Percentiles rank a stretch among this genome's conserved stretches.
phyloP scores from a whole-genome alignment of 2,888 invertebrate genomes.

The Dorcus parallelipipedus region DNA sequence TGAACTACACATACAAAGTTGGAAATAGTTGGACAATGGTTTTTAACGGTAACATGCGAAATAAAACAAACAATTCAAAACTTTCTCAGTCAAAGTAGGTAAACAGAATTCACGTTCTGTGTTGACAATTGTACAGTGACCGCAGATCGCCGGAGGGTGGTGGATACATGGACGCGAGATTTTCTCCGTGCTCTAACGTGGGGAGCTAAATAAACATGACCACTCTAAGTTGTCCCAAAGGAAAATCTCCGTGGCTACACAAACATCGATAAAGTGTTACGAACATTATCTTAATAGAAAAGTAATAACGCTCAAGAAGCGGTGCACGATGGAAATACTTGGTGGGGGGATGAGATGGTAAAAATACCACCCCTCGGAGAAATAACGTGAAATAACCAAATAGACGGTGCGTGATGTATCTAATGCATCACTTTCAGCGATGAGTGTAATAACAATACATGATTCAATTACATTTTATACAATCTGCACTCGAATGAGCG shows the following conservation, averaged over 20 bases:
- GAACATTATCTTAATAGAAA: not conserved
- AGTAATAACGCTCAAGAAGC: no score
- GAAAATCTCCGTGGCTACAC: constrained; percentile 23
- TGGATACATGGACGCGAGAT: constrained; percentile 8
- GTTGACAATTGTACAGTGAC: constrained; percentile 11
- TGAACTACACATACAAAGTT: no score
- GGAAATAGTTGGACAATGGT: not conserved
- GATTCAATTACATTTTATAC: constrained; percentile 51
- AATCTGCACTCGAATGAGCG: constrained; percentile 48
- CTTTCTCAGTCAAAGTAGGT: constrained; percentile 1
- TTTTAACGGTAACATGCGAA: not conserved
- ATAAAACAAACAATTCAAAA: constrained; percentile 1
- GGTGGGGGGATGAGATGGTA: no score
- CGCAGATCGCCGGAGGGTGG: constrained; percentile 15
- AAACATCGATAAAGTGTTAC: constrained; percentile 7
- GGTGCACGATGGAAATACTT: no score
- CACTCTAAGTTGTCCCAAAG: constrained; percentile 36
- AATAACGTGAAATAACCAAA: constrained; percentile 8
- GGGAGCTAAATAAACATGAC: constrained; percentile 35
- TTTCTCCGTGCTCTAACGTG: constrained; percentile 10
- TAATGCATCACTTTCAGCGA: constrained; percentile 46
- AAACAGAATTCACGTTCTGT: constrained; percentile 10
- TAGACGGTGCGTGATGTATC: constrained; percentile 8
- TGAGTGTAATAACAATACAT: constrained; percentile 43
- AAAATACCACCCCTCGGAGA: not conserved